Evolutionary conservation across 2,888 invertebrate genomes (phyloP).

Genomic region (Cheilosia pagana): DNA sequence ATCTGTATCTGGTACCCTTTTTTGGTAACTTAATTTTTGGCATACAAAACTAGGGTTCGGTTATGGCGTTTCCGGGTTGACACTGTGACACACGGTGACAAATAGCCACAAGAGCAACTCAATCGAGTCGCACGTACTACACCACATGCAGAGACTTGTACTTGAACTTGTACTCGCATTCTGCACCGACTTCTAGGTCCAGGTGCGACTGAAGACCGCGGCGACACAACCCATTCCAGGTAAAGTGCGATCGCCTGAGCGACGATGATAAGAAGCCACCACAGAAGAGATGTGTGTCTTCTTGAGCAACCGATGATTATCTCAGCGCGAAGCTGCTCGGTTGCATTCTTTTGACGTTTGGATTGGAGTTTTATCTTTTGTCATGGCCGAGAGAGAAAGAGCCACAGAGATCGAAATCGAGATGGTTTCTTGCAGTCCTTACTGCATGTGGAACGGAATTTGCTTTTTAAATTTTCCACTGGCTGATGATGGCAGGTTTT

Average conservation of each 20-base stretch:
- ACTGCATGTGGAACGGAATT: constrained; percentile 70
- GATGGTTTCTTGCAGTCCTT: constrained; percentile 65
- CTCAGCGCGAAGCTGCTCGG: constrained; percentile 66
- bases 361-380: constrained; percentile 69
- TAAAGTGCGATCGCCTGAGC: constrained; percentile 63
- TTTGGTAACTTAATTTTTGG: constrained; percentile 43
- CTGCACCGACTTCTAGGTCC: constrained; percentile 43
- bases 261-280: constrained; percentile 52
- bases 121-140: background rate
- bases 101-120: constrained; percentile 22
- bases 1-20: constrained; percentile 14
- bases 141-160: constrained; percentile 39
- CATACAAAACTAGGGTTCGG: constrained; percentile 34
- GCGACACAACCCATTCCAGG: constrained; percentile 27
- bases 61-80: constrained; percentile 66
- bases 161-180: constrained; percentile 30
- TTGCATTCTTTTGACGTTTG: constrained; percentile 73
- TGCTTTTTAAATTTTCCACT: constrained; percentile 61
- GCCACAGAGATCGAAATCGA: constrained; percentile 68
- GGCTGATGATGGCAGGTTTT: constrained; percentile 32
- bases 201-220: constrained; percentile 48
- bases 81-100: constrained; percentile 52
- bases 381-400: constrained; percentile 8
- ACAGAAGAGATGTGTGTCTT: constrained; percentile 54
- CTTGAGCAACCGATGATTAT: constrained; percentile 66